phyloP scores from a whole-genome alignment of 2,888 invertebrate genomes.

The Oasisia sp. region DNA sequence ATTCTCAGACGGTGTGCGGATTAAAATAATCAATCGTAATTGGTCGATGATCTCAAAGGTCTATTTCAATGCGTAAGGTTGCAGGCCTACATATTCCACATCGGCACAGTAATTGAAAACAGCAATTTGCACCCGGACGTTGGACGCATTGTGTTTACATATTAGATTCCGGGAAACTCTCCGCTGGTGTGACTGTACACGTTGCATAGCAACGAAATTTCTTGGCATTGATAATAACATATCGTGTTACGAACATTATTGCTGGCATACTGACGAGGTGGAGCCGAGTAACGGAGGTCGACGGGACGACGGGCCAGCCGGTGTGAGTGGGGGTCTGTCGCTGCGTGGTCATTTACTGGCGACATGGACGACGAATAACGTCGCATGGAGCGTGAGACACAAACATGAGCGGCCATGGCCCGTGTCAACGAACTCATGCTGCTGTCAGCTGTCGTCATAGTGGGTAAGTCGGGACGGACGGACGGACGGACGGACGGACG shows the following conservation, averaged over 20 bases:
- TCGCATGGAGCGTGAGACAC: neutral
- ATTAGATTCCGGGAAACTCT: neutral
- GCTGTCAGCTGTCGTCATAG: neutral
- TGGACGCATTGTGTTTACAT: neutral
- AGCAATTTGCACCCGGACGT: neutral
- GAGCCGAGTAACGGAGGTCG: neutral
- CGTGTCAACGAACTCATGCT: neutral
- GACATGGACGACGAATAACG: neutral
- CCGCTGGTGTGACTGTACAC: neutral
- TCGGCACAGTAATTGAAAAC: neutral
- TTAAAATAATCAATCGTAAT: neutral
- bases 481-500: neutral
- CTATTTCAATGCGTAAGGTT: neutral
- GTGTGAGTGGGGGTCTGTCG: neutral
- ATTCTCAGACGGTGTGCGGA: neutral
- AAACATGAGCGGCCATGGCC: neutral
- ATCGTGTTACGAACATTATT: neutral
- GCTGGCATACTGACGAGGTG: neutral
- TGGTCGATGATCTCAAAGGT: neutral
- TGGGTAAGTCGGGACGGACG: neutral
- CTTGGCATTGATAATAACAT: neutral
- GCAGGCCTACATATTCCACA: neutral
- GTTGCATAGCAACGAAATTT: neutral
- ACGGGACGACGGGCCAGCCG: neutral
- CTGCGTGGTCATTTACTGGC: neutral